A percentile compares a stretch with the other conserved stretches of the same genome.
These are phyloP conservation scores for Hormaphis cornu DNA, from an alignment of 1,140 invertebrate species.

Conservation along the genomic window DNA sequence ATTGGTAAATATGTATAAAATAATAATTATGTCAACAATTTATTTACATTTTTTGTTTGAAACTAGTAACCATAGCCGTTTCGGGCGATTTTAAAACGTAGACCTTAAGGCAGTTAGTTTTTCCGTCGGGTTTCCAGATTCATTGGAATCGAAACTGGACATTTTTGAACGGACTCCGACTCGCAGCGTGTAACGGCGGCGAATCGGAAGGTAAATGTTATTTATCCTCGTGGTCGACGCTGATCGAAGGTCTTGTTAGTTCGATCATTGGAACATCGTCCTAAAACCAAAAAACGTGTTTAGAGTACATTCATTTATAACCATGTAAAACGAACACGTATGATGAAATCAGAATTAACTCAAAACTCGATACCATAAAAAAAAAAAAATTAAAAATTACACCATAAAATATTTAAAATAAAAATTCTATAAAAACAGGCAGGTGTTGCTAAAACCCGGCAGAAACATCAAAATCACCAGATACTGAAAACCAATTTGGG, in stretches of 20 bases:
- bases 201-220: conserved; percentile 28
- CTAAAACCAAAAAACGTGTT: not conserved
- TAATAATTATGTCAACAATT: conserved; percentile 4
- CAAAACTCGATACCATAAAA: no score
- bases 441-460: no score
- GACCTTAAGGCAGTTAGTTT: conserved; percentile 13
- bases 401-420: no score
- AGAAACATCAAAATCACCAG: no score
- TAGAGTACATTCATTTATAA: not conserved
- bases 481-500: no score
- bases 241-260: conserved; percentile 18
- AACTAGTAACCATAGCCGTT: not conserved
- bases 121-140: not conserved
- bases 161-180: conserved; percentile 27
- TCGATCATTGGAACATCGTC: conserved; percentile 28
- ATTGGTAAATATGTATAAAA: conserved; percentile 25
- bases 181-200: conserved; percentile 16
- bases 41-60: conserved; percentile 19
- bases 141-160: conserved; percentile 23
- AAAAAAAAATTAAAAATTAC: no score
- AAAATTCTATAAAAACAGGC: no score
- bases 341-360: no score
- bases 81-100: not conserved
- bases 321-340: no score
- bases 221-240: conserved; percentile 15